These are phyloP conservation scores for Ophioninae sp. DNA, from an alignment of 2,888 invertebrate species.

Conservation along the genomic window DNA sequence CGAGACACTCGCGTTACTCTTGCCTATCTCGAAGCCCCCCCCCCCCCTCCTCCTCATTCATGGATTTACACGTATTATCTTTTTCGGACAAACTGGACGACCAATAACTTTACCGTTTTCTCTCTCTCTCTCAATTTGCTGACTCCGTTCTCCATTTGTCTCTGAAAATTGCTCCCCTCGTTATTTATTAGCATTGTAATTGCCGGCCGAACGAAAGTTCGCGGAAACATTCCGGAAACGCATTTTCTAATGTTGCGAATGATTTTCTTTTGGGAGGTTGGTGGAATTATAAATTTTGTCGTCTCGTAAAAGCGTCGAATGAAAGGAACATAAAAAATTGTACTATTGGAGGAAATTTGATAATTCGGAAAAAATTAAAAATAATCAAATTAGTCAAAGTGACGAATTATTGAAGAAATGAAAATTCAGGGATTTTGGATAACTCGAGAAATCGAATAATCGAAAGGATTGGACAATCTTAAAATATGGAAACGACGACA, in stretches of 20 bases:
- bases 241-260: background rate
- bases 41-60: background rate
- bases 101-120: background rate
- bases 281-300: no score
- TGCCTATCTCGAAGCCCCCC: background rate
- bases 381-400: no score
- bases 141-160: background rate
- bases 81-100: background rate
- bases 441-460: no score
- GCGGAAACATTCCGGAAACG: background rate
- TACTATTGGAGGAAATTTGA: no score
- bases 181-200: background rate
- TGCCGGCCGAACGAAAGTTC: background rate
- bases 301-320: no score
- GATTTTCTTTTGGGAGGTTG: no score
- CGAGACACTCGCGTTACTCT: conserved; percentile 7
- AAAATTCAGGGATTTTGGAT: no score
- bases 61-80: conserved; percentile 30
- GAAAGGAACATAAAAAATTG: no score
- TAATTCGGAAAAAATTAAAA: no score
- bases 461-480: no score
- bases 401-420: no score
- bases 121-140: background rate
- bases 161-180: background rate
- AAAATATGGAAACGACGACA: no score